Base-by-base conservation (phyloP, 1,140 invertebrate genomes). In the Aphis craccivora region DNA sequence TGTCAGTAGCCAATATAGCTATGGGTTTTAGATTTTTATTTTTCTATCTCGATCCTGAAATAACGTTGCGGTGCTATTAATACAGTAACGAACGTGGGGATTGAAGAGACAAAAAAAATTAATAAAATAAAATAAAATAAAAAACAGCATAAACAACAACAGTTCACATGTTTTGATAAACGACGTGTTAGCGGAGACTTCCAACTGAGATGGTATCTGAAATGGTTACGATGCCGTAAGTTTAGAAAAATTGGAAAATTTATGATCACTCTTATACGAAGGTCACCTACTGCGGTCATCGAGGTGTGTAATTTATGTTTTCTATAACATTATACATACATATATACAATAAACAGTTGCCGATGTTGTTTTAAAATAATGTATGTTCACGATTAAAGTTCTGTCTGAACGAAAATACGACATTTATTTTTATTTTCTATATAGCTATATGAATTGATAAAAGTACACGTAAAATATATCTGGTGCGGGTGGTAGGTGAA, bases 241-340 rank as follows among this genome's bases (percentile, higher is more conserved):
- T 35, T 88, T 23, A 51, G 86, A 88, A 88, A 51, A 88, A 88
- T 88, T 88, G 86, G 45, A 88, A 88, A 88, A 88, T 88, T 51
- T 48, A 88, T 51, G n/a, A 3, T 51, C 45, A 51, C n/a, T 88
- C 20, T 20, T 35, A 3, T 20, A 76, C 30, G 86, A 88, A 88
- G 86, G 86, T 88, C 86, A 88, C 86, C 86, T 88, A 88, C 86
- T 88, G 45, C n/a, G 45, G 86, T 88, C 86, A 51, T 88, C 45
- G 20, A 76, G 60, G 7, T 48, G 45, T 88, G 45, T 88, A 51
- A 88, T 88, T 88, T 88, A 88, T 88, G 86, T 88, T 88, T 88
- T 51, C 86, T 48, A 23, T 51, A 20, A 76, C n/a, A n/a, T 6
- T n/a, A 6, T n/a, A 76, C 60, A n/a, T 76, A 67, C 48, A 60